Evolutionary conservation across 2,888 invertebrate genomes (phyloP), one percentile per base, ranked within the genome.

Genomic region (Dolomedes plantarius): DNA sequence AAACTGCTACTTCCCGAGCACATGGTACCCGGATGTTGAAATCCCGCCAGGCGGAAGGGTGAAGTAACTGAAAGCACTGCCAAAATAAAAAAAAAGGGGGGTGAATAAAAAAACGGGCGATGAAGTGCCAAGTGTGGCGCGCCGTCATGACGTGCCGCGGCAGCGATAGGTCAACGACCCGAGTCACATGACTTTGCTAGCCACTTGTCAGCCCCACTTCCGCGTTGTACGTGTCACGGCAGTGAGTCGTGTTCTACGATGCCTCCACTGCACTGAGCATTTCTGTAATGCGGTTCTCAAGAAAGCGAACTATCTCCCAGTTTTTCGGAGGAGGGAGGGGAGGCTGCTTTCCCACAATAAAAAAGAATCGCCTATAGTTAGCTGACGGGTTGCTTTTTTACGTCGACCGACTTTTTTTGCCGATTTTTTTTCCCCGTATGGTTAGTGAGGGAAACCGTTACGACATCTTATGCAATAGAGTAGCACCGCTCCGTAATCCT

Each of bases 221-320:
- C 80, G 80, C 80, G 80, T 80, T 80, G 80, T 80, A 80, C 73
- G 80, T 80, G 80, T 80, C 67, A 80, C 80, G 69, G 56, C 69
- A 27, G 77, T 62, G 46, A 46, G 9, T 16, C 16, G 46, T 46
- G 46, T 6, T 13, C 6, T 36, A 36, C 36, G 5, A 7, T 36
- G n/a, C 62, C 62, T 62, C 28, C 23, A 32, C 32, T 39, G 64
- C 74, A 39, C 46, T 64, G 46, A 32, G 23, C 46, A 28, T 64
- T 64, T 31, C 16, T 32, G 6, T 6, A 19, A 16, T 73, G n/a
- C 41, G 23, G 23, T 77, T 77, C 69, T 50, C 78, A 64, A 71
- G 62, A 71, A 71, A 78, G 68, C 5, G 69, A 69, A 29, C 28
- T 68, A 50, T 56, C 77, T 62, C 64, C 71, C 41, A 23, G 28